A percentile compares a stretch with the other conserved stretches of the same genome.
phyloP scores from a whole-genome alignment of 2,888 invertebrate species.

The Plebejus argus region DNA sequence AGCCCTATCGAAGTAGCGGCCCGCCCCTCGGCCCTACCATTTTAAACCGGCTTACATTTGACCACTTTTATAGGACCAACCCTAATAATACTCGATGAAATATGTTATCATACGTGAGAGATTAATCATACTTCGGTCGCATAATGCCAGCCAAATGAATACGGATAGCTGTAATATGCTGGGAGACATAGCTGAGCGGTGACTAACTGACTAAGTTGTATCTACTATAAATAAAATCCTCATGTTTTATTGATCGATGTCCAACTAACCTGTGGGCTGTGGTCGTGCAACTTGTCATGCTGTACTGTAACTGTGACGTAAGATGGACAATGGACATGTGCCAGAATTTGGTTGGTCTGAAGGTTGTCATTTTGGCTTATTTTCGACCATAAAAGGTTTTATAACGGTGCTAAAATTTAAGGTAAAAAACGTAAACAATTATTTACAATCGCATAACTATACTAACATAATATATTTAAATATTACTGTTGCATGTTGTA shows the following conservation, averaged over 20 bases:
- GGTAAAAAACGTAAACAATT: background rate
- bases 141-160: slow-evolving; percentile 1
- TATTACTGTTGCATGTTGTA: background rate
- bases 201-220: background rate
- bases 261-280: background rate
- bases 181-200: background rate
- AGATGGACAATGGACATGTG: slow-evolving; percentile 26
- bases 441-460: background rate
- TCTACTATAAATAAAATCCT: background rate
- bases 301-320: slow-evolving; percentile 9
- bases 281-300: background rate
- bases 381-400: background rate
- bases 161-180: background rate
- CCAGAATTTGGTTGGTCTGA: too few relatives aligned
- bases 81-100: slow-evolving; percentile 11
- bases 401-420: background rate
- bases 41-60: slow-evolving; percentile 24
- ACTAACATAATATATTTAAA: too few relatives aligned
- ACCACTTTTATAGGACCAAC: slow-evolving; percentile 12
- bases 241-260: slow-evolving; percentile 13
- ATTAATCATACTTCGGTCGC: background rate
- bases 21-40: background rate
- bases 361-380: background rate
- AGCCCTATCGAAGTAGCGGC: background rate
- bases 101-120: slow-evolving; percentile 7